Evolutionary conservation across 2,113 vertebrate genomes (phyloP).

Genomic region (Rhinolophus ferrumequinum): DNA sequence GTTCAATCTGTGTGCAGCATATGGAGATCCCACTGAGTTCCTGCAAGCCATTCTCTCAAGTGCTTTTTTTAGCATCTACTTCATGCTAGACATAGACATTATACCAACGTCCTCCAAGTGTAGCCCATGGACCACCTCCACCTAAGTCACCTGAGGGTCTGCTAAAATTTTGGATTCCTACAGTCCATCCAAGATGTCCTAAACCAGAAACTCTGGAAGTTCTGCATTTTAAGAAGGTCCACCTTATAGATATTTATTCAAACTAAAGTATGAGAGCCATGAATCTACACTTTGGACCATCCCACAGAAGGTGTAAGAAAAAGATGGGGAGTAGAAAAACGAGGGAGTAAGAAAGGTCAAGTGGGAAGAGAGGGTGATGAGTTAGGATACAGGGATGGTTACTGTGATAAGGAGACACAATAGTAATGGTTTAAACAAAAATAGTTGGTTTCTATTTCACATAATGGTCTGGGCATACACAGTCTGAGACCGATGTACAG

Average conservation of each 20-base stretch:
- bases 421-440: no score
- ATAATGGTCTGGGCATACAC: fast-evolving
- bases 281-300: neutral
- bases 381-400: neutral
- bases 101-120: neutral
- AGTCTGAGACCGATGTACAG: fast-evolving
- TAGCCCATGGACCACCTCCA: neutral
- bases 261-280: neutral
- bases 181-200: neutral
- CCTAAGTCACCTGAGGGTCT: neutral
- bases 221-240: neutral
- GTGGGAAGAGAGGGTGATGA: neutral
- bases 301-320: neutral
- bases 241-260: neutral
- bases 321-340: neutral
- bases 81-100: neutral
- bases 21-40: no score
- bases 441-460: neutral
- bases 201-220: neutral
- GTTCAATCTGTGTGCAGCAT: no score
- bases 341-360: neutral
- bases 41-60: no score
- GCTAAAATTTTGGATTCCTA: neutral
- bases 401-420: neutral
- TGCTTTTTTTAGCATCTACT: neutral